Evolutionary conservation across 2,113 vertebrate genomes (phyloP), one percentile per base, ranked within the genome.

Genomic region (Sceloporus tristichus): DNA sequence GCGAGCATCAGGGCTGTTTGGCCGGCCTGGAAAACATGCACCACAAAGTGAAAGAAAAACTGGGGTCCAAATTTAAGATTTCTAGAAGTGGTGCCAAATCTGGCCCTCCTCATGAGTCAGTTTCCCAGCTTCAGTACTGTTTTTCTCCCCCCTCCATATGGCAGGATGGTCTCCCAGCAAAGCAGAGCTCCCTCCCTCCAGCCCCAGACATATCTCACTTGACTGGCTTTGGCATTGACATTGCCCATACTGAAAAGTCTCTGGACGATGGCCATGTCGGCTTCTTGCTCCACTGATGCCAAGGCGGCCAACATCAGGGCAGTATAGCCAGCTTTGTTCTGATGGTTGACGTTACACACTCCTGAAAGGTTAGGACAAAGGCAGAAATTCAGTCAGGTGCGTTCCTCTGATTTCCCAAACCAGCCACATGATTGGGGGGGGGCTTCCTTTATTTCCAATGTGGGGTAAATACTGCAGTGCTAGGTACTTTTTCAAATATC

Each of bases 271-370:
- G 92, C 95, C 98, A 98, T 98, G 95, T 99, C 98, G 0, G 98
- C 95, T 9, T 98, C 96, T 84, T 96, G 96, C 93, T 98, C 98
- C 38, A 98, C 97, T 0, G 98, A 97, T 0, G 98, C 97, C 81
- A 99, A 97, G 0, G 98, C 98, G 0, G 98, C 98, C 93, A 99
- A 94, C 98, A 99, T 99, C 88, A 98, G 98, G 11, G 98, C 98
- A 0, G 99, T 99, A 94, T 99, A 99, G 48, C 99, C 99, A 0
- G 99, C 98, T 93, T 98, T 98, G 91, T 99, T 99, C 97, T 98
- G 98, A 90, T 97, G 96, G 91, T 99, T 97, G 78, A 98, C 97
- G 0, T 96, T 96, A 77, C 98, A 99, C 92, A 98, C 95, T 9
- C 96, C 98, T 99, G 94, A 0, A 23, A 5, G 0, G 29, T 54